These are phyloP conservation scores for Pachliopta kotzebuea DNA, from an alignment of 2,888 invertebrate species.

Conservation along the genomic window DNA sequence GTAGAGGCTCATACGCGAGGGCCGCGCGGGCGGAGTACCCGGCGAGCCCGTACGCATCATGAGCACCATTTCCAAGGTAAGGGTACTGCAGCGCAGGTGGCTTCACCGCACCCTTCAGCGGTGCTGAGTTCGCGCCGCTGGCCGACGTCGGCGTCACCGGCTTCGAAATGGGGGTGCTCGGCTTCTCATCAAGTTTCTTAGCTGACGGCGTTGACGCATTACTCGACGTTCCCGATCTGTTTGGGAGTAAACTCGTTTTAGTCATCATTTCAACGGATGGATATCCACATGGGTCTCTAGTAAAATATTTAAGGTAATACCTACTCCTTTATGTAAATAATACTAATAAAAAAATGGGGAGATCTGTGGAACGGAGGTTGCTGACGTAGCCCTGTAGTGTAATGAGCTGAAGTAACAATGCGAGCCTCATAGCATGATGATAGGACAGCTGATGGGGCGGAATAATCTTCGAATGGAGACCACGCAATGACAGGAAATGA, in stretches of 20 bases:
- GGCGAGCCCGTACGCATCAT: constrained; percentile 73
- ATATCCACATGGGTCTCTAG: no score
- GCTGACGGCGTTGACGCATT: constrained; percentile 95
- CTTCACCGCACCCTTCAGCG: constrained; percentile 78
- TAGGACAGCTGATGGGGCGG: no score
- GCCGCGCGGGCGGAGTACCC: constrained; percentile 76
- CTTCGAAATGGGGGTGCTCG: constrained; percentile 94
- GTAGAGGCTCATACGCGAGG: constrained; percentile 72
- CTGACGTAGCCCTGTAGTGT: no score
- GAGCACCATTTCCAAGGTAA: constrained; percentile 77
- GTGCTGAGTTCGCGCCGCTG: constrained; percentile 80
- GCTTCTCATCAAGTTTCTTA: constrained; percentile 93
- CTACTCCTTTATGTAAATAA: no score
- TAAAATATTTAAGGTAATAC: no score
- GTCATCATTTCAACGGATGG: no score
- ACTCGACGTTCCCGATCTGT: constrained; percentile 91
- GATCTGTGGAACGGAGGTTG: no score
- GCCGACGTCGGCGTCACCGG: constrained; percentile 91
- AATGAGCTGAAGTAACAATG: no score
- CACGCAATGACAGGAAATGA: no score
- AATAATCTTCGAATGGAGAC: no score
- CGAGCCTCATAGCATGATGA: no score
- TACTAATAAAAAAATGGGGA: no score
- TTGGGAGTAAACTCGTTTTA: background rate
- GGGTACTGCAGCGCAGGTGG: constrained; percentile 84